These are phyloP conservation scores for Octomys mimax DNA, from an alignment of 2,797 vertebrate species.

Conservation along the genomic window DNA sequence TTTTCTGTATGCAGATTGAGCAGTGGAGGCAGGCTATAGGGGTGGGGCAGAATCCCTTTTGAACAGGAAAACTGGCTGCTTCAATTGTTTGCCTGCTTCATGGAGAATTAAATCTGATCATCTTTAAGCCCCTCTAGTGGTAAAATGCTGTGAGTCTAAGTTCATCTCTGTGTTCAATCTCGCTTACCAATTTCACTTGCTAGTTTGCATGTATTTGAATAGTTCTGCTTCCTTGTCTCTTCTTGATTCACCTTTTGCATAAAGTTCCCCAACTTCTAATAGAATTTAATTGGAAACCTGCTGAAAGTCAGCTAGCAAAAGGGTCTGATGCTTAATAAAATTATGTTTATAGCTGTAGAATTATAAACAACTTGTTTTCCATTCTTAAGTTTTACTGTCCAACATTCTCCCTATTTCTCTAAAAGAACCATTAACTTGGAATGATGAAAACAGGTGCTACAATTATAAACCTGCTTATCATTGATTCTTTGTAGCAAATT, in stretches of 20 bases:
- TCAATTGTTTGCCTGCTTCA: slow-evolving; percentile 15
- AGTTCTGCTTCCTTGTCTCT: neutral
- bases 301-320: slow-evolving; percentile 29
- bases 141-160: slow-evolving; percentile 46
- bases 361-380: slow-evolving; percentile 6
- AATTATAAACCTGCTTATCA: neutral
- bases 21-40: neutral
- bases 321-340: neutral
- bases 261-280: slow-evolving; percentile 5
- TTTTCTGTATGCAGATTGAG: neutral
- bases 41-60: neutral
- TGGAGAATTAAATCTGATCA: slow-evolving; percentile 8
- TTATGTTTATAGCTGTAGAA: neutral
- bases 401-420: slow-evolving; percentile 46
- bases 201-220: slow-evolving; percentile 41
- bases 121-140: neutral
- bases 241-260: slow-evolving; percentile 40
- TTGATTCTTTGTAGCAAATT: neutral
- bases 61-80: neutral
- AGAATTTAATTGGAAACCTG: slow-evolving; percentile 35
- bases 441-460: neutral
- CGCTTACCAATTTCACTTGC: slow-evolving; percentile 5
- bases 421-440: neutral
- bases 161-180: slow-evolving; percentile 42
- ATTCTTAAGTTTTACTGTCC: slow-evolving; percentile 27